Evolutionary conservation across 2,888 invertebrate species (phyloP).

Genomic region (Melanophora roralis): DNA sequence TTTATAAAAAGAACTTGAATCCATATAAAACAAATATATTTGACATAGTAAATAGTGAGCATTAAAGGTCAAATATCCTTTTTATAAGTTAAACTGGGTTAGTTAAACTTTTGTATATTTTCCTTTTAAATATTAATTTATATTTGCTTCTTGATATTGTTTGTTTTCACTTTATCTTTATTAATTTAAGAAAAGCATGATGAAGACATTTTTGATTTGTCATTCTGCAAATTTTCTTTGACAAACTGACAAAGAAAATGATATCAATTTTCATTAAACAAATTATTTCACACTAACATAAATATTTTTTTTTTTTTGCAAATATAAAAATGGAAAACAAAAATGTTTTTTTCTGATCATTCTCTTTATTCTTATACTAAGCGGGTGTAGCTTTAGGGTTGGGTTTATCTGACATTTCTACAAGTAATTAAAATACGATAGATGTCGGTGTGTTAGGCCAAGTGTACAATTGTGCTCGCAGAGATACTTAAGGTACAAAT

Average conservation of each 20-base stretch:
- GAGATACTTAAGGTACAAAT: too few species aligned
- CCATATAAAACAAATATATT: too few species aligned
- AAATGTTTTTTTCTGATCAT: neutral
- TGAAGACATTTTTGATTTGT: slow-evolving; percentile 7
- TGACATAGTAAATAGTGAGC: too few species aligned
- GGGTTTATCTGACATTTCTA: too few species aligned
- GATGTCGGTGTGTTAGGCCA: slow-evolving; percentile 13
- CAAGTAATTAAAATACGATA: slow-evolving; percentile 42
- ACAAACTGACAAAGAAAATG: neutral
- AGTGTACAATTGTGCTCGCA: too few species aligned
- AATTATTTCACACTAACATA: slow-evolving; percentile 24
- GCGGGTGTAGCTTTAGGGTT: too few species aligned
- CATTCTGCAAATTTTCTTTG: slow-evolving; percentile 1
- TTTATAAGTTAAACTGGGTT: slow-evolving; percentile 28
- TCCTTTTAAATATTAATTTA: neutral
- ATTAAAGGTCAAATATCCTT: slow-evolving; percentile 10
- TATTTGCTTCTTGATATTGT: neutral
- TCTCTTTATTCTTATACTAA: too few species aligned
- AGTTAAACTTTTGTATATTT: slow-evolving; percentile 4
- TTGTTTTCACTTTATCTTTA: neutral
- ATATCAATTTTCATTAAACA: slow-evolving; percentile 23
- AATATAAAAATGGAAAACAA: neutral
- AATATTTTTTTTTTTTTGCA: neutral
- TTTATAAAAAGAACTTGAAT: neutral
- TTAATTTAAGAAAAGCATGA: neutral